phyloP scores from a whole-genome alignment of 2,113 vertebrate genomes.

The Pardalotus punctatus region DNA sequence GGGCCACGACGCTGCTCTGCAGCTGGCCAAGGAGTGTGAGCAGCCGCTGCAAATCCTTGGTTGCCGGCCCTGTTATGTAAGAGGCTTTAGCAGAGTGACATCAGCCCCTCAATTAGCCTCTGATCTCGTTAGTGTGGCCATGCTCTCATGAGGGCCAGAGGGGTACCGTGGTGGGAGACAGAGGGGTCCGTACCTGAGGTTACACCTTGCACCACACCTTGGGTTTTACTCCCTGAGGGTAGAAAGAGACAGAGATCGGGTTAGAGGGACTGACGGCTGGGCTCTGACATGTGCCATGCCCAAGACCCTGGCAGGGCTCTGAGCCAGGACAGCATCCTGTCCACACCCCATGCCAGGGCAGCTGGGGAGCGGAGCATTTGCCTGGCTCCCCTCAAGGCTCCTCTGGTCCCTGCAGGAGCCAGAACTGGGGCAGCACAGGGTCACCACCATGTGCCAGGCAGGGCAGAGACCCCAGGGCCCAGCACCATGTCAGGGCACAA shows the following conservation, averaged over 20 bases:
- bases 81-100: conserved; percentile 51
- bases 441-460: fast-evolving
- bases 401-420: neutral
- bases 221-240: conserved; percentile 89
- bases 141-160: neutral
- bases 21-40: conserved; percentile 20
- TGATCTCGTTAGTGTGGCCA: conserved; percentile 15
- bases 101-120: conserved; percentile 56
- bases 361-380: fast-evolving
- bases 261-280: neutral
- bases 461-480: neutral
- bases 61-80: conserved; percentile 35
- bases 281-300: fast-evolving
- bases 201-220: conserved; percentile 87
- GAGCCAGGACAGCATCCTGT: neutral
- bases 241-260: conserved; percentile 11
- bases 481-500: fast-evolving
- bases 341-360: neutral
- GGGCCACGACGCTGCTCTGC: neutral
- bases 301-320: neutral
- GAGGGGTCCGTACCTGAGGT: conserved; percentile 81
- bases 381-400: neutral
- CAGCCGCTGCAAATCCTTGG: neutral
- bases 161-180: fast-evolving
- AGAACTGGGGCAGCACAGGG: neutral